A percentile compares a stretch with the other conserved stretches of the same genome.
Conservation (phyloP, 1,140 invertebrate species). For the Microplitis mediator region DNA sequence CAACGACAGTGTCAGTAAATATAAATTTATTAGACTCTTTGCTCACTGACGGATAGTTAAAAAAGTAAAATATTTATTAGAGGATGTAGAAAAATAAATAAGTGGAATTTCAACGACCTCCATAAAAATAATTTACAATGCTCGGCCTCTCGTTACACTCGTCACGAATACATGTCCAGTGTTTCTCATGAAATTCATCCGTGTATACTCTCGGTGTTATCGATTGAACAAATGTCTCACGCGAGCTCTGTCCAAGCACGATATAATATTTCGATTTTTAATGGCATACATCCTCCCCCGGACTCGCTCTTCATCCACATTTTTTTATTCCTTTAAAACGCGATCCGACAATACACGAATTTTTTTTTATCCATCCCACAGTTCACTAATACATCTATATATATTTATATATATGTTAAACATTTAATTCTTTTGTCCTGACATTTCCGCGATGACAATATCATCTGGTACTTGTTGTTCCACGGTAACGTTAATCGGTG, state of each 20-base stretch:
- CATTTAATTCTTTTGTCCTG: background rate
- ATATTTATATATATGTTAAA: background rate
- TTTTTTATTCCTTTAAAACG: background rate
- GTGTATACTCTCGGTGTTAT: background rate
- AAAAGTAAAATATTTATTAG: too few relatives aligned
- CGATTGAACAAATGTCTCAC: constrained; percentile 14
- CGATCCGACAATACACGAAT: background rate
- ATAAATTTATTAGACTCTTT: too few relatives aligned
- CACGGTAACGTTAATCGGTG: background rate
- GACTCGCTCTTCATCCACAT: background rate
- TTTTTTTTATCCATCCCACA: too few relatives aligned
- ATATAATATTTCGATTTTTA: constrained; percentile 18
- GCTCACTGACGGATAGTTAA: too few relatives aligned
- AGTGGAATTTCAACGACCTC: too few relatives aligned
- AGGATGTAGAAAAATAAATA: too few relatives aligned
- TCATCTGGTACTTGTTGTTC: constrained; percentile 10
- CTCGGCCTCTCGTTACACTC: constrained; percentile 1
- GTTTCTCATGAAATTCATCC: constrained; percentile 8
- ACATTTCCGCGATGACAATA: constrained; percentile 9
- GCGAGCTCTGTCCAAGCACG: constrained; percentile 7
- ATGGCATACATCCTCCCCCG: background rate
- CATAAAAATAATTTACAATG: too few relatives aligned
- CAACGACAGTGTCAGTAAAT: too few relatives aligned
- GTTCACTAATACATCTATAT: too few relatives aligned
- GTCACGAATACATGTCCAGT: constrained; percentile 5